Base-by-base conservation (phyloP, 2,797 vertebrate species). In the Thalassophryne amazonica region DNA sequence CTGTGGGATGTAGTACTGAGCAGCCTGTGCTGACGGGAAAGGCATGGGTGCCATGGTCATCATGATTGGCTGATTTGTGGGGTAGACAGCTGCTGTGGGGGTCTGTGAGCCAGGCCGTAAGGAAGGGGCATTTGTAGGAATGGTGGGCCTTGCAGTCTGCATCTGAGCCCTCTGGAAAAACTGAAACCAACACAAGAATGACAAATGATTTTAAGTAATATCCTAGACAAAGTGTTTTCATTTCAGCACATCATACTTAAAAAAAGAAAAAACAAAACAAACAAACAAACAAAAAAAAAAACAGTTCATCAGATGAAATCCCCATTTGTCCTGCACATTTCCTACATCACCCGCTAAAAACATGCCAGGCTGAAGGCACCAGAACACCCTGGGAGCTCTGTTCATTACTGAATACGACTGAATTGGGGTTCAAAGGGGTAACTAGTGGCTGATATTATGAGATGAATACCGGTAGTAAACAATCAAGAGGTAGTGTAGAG, bases 1-100 rank as follows among this genome's bases (percentile, higher is more conserved):
- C 96, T 96, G 96, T 36, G 93, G 93, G 71, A 99, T 98, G 81
- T 96, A 99, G 93, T 98, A 99, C 84, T 96, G 97, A 62, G 94
- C 88, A 19, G 95, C 91, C 89, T 97, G 97, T 35, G 94, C 94
- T 59, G 97, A 94, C 0, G 93, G 91, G 70, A 98, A 99, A 51
- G 94, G 93, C 95, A 99, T 95, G 10, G 94, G 94, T 15, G 96
- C 90, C 86, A 98, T 97, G 38, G 96, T 91, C 97, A 99, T 99
- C 95, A 99, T 96, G 88, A 98, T 95, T 84, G 94, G 92, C 70
- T 96, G 95, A 83, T 94, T 98, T 43, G 94, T 76, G 34, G 95
- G 91, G 69, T 98, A 99, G 45, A 99, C 95, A 0, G 95, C 92
- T 1, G 95, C 88, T 0, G 90, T 58, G 2, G 95, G 94, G 2